Evolutionary conservation across 1,140 invertebrate species (phyloP).

Genomic region (Telenomus remus): DNA sequence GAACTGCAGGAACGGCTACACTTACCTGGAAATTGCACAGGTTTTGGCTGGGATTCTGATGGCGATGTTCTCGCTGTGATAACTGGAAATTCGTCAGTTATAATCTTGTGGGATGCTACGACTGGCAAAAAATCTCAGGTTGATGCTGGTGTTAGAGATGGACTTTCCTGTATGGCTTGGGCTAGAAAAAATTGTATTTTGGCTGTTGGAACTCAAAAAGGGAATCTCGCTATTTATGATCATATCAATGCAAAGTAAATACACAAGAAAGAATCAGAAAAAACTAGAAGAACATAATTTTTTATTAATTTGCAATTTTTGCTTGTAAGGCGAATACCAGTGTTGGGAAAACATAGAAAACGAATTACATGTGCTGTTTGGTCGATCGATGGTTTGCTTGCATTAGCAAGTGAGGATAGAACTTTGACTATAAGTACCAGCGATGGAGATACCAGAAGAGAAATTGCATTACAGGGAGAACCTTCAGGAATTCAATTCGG

Average conservation of each 20-base stretch:
- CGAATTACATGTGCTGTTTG: slow-evolving; percentile 93
- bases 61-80: slow-evolving; percentile 95
- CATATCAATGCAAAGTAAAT: slow-evolving; percentile 91
- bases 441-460: slow-evolving; percentile 94
- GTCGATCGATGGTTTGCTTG: slow-evolving; percentile 92
- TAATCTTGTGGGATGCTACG: slow-evolving; percentile 94
- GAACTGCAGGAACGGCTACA: slow-evolving; percentile 89
- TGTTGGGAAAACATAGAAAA: slow-evolving; percentile 97
- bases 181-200: slow-evolving; percentile 88
- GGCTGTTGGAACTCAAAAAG: slow-evolving; percentile 93
- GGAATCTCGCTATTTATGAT: slow-evolving; percentile 97
- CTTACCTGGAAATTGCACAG: slow-evolving; percentile 88
- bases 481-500: slow-evolving; percentile 94
- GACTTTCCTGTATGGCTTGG: slow-evolving; percentile 92
- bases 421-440: slow-evolving; percentile 92
- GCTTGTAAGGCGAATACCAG: slow-evolving; percentile 86
- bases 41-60: slow-evolving; percentile 95
- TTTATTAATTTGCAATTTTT: background rate
- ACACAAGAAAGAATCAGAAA: slow-evolving; percentile 22
- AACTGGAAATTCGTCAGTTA: slow-evolving; percentile 84
- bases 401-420: slow-evolving; percentile 94
- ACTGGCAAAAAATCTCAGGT: slow-evolving; percentile 84
- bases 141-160: slow-evolving; percentile 93
- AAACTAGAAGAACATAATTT: no score
- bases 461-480: slow-evolving; percentile 87